phyloP scores from a whole-genome alignment of 92 coral and sea anemone species.

The Hydrozoanthus gracilis region DNA sequence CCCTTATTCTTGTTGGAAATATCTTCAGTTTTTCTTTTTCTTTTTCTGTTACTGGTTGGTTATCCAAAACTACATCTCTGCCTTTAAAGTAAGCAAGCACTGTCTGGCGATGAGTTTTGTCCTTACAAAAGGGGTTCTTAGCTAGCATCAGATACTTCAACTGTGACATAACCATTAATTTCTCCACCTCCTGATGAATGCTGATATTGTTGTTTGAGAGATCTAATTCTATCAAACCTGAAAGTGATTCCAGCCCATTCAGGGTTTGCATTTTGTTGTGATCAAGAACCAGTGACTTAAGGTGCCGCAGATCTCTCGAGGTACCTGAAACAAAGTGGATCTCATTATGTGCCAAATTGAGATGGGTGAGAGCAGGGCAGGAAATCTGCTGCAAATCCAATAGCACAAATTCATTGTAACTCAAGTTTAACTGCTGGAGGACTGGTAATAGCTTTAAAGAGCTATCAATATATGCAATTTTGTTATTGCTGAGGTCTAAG shows the following conservation, averaged over 20 bases:
- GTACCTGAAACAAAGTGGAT: slow-evolving; percentile 87
- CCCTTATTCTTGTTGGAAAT: slow-evolving; percentile 60
- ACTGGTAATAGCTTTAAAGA: slow-evolving; percentile 90
- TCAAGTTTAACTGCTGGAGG: slow-evolving; percentile 83
- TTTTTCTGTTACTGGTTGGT: slow-evolving; percentile 60
- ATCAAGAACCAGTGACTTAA: slow-evolving; percentile 81
- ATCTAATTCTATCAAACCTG: slow-evolving; percentile 89
- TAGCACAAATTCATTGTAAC: slow-evolving; percentile 85
- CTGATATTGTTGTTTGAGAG: slow-evolving; percentile 68
- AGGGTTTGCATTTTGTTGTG: slow-evolving; percentile 84
- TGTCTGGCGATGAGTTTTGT: slow-evolving; percentile 63
- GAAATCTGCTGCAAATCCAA: slow-evolving; percentile 89
- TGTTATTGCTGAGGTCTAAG: slow-evolving; percentile 82
- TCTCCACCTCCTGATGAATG: slow-evolving; percentile 71
- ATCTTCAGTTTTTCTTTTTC: slow-evolving; percentile 58
- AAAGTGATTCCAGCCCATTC: slow-evolving; percentile 75
- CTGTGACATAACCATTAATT: slow-evolving; percentile 77
- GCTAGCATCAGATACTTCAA: slow-evolving; percentile 68
- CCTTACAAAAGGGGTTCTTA: slow-evolving; percentile 74
- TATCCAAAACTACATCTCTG: slow-evolving; percentile 73
- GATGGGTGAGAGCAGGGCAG: slow-evolving; percentile 79
- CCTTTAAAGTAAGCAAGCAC: slow-evolving; percentile 76
- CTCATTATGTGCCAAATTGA: slow-evolving; percentile 83
- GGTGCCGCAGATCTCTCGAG: slow-evolving; percentile 77
- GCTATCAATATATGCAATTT: slow-evolving; percentile 78